Conservation (phyloP, 2,113 vertebrate species). For the Catagonus wagneri region DNA sequence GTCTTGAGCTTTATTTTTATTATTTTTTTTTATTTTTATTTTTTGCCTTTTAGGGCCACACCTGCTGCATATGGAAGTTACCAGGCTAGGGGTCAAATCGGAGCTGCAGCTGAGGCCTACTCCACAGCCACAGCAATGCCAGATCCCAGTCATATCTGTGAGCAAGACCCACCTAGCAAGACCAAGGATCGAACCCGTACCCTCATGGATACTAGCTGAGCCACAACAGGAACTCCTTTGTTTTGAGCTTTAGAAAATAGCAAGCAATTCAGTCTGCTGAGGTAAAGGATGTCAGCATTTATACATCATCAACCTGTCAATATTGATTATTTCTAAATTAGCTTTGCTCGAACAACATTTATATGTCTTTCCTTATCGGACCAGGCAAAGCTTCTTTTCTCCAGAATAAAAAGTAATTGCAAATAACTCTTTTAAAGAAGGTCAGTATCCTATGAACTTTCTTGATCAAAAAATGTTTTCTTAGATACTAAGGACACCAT, state of each 20-base stretch:
- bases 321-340: conserved; percentile 40
- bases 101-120: too few species aligned
- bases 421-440: background rate
- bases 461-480: conserved; percentile 3
- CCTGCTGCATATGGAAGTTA: too few species aligned
- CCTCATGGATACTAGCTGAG: too few species aligned
- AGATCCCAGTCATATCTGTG: too few species aligned
- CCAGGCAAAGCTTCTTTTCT: background rate
- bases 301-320: background rate
- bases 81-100: too few species aligned
- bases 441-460: background rate
- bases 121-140: too few species aligned
- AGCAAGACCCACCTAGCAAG: too few species aligned
- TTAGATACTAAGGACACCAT: background rate
- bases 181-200: too few species aligned
- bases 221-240: background rate
- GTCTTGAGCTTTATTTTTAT: background rate
- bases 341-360: background rate
- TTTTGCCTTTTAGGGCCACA: too few species aligned
- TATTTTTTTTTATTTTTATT: too few species aligned
- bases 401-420: background rate
- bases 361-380: background rate
- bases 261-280: background rate
- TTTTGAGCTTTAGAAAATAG: background rate
- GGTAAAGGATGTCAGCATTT: background rate